Evolutionary conservation across 1,140 invertebrate species (phyloP).

Genomic region (Aphelinus atriplicis): DNA sequence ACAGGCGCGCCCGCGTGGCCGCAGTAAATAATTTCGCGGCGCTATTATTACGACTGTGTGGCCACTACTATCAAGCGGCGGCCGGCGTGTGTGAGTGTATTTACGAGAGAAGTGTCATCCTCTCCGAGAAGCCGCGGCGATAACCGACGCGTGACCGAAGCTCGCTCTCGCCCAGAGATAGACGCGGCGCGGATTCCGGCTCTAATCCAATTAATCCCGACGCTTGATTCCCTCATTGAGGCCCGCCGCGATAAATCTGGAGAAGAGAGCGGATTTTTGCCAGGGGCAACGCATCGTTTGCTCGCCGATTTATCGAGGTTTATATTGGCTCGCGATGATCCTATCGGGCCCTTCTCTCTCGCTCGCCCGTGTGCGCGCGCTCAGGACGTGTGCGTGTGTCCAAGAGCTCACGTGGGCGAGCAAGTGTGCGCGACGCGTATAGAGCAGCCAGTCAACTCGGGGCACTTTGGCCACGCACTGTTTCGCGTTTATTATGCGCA

Average conservation of each 20-base stretch:
- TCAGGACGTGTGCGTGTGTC: neutral
- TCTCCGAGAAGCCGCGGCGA: neutral
- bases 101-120: constrained; percentile 18
- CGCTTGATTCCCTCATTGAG: constrained; percentile 13
- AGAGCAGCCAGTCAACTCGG: neutral
- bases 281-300: constrained; percentile 25
- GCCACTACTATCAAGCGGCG: too few species aligned
- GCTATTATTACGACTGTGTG: constrained; percentile 48
- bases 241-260: constrained; percentile 28
- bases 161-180: constrained; percentile 2
- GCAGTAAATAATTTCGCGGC: constrained; percentile 57
- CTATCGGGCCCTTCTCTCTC: neutral
- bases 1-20: constrained; percentile 40
- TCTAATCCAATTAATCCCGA: constrained; percentile 32
- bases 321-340: constrained; percentile 18
- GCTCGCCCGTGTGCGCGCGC: neutral
- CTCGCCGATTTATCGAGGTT: constrained; percentile 35
- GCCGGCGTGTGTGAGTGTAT: neutral
- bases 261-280: neutral
- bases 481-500: constrained; percentile 38
- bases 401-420: neutral
- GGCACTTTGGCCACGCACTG: constrained; percentile 21
- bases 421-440: neutral
- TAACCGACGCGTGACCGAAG: constrained; percentile 33
- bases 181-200: neutral